phyloP scores from a whole-genome alignment of 2,888 invertebrate genomes.

The Pammene aurita region DNA sequence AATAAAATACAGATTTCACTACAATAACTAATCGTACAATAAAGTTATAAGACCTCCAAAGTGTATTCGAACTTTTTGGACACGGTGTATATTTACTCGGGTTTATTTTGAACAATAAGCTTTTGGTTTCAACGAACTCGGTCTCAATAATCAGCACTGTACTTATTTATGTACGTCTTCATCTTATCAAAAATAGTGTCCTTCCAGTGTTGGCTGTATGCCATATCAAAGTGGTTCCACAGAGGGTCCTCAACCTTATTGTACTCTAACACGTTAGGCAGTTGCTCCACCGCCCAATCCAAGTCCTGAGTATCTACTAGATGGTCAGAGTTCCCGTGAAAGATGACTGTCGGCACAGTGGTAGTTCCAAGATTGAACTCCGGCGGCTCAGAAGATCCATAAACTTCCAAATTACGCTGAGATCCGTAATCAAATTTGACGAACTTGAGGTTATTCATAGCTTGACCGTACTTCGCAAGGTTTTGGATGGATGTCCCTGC shows the following conservation, averaged over 20 bases:
- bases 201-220: background rate
- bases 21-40: too few species aligned
- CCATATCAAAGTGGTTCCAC: constrained; percentile 13
- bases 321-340: constrained; percentile 1
- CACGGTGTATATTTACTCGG: too few species aligned
- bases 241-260: background rate
- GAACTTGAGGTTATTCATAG: background rate
- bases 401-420: background rate
- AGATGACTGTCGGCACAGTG: background rate
- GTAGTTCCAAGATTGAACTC: constrained; percentile 8
- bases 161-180: background rate
- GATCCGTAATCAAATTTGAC: constrained; percentile 5
- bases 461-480: constrained; percentile 50
- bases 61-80: too few species aligned
- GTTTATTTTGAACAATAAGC: too few species aligned
- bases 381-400: background rate
- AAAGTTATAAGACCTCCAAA: too few species aligned
- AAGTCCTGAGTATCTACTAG: constrained; percentile 4
- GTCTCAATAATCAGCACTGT: background rate
- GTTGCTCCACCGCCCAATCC: constrained; percentile 2
- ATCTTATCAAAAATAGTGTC: constrained; percentile 2
- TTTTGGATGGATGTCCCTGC: constrained; percentile 63
- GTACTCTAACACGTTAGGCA: constrained; percentile 9
- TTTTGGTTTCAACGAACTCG: too few species aligned
- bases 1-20: too few species aligned